Conservation (phyloP, 2,113 vertebrate species). For the Vulpes lagopus region DNA sequence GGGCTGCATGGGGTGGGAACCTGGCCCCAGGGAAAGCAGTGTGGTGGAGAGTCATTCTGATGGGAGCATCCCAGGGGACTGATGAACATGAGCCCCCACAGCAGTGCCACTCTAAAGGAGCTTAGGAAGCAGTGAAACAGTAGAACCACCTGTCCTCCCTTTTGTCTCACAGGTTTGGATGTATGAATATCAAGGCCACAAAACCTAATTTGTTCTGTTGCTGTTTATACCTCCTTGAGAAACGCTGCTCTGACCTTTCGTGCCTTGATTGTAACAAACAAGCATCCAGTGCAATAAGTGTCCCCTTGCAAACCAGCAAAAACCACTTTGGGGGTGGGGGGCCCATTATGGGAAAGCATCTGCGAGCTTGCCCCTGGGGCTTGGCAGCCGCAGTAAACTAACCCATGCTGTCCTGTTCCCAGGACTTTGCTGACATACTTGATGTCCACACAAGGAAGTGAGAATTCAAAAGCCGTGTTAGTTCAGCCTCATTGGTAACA, state of each 20-base stretch:
- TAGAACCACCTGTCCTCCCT: background rate
- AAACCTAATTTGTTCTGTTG: background rate
- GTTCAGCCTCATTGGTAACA: constrained; percentile 55
- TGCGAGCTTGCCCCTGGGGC: background rate
- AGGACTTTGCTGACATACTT: background rate
- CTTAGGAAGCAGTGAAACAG: background rate
- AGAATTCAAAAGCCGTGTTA: constrained; percentile 55
- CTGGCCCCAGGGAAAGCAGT: background rate
- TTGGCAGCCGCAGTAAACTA: background rate
- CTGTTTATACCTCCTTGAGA: background rate
- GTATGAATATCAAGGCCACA: background rate
- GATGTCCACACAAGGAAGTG: background rate
- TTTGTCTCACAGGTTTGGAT: background rate
- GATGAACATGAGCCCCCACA: background rate
- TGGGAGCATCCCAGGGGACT: background rate
- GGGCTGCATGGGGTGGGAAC: background rate
- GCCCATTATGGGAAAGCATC: background rate
- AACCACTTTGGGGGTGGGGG: background rate
- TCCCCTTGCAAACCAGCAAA: background rate
- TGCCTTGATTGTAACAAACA: background rate
- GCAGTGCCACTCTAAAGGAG: background rate
- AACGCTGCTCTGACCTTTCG: background rate
- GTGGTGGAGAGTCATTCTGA: background rate
- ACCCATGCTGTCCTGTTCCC: background rate
- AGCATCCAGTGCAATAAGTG: background rate